Base-by-base conservation (phyloP, 2,797 vertebrate genomes). In the Leptatherina wallacei region DNA sequence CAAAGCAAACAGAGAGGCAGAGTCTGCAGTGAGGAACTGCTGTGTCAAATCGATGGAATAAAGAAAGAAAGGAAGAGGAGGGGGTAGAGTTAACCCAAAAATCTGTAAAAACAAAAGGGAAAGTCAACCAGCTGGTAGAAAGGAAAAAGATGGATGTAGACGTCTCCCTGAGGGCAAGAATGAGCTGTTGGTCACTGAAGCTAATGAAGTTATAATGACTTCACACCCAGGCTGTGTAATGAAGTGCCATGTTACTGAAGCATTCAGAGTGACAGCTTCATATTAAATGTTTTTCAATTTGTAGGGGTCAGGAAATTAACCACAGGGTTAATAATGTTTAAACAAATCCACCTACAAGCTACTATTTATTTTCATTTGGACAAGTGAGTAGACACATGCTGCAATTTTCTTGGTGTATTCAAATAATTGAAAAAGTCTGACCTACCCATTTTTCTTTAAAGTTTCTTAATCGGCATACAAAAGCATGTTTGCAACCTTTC, bases 191-290 rank as follows among this genome's bases (percentile, higher is more conserved):
- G 77, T 73, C 78, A 73, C 61, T 56, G 65, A 56, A 71, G 75
- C 52, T 88, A 85, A 88, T 88, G 64, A 85, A 88, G 82, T 82
- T 78, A 60, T 75, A 78, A 90, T 84, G 82, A 77, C 83, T 76
- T 90, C 82, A 86, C 69, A 18, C 8, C 32, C 30, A 18, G 52
- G 77, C 67, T 14, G 69, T 22, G 63, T 87, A 87, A 88, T 84
- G 76, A 85, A 81, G 70, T 71, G 61, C 42, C 3, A 35, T 58
- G 49, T 38, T 35, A 77, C 33, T n/a, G 6, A 36, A 57, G 56
- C 76, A 71, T 65, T 65, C 30, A 66, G 58, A 54, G 20, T 24
- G 57, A 33, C 47, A 1, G 42, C 42, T 38, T 54, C 40, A 55
- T 35, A 13, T 40, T 12, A n/a, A 73, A 67, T 30, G 24, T 16